Percentiles rank a stretch among this genome's conserved stretches.
phyloP scores from a whole-genome alignment of 1,140 invertebrate genomes.

The Heliconius hewitsoni region DNA sequence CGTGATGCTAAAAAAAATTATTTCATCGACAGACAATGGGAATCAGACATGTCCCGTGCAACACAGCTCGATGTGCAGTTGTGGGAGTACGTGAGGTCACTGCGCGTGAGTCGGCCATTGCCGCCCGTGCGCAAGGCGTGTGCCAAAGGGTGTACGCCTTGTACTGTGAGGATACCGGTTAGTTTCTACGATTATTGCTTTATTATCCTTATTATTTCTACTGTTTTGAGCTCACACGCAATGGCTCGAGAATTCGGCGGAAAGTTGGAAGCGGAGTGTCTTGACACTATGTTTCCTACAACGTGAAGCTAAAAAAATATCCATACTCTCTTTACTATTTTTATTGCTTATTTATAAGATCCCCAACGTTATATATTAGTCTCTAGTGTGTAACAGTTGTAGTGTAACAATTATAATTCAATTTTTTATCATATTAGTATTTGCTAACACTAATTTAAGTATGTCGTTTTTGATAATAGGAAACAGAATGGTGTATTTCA shows the following conservation, averaged over 20 bases:
- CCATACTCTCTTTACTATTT: background rate
- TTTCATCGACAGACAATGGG: constrained; percentile 49
- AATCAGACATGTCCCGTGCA: constrained; percentile 42
- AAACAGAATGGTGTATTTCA: constrained; percentile 59
- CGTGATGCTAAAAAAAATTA: too few relatives aligned
- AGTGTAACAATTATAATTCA: too few relatives aligned
- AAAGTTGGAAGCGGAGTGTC: background rate
- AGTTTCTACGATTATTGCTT: constrained; percentile 7
- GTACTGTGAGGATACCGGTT: constrained; percentile 48
- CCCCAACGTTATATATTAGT: background rate
- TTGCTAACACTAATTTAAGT: background rate
- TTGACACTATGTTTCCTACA: background rate
- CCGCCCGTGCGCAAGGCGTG: constrained; percentile 49
- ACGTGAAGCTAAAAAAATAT: background rate
- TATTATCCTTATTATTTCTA: too few relatives aligned
- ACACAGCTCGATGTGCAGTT: constrained; percentile 47
- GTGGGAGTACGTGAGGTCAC: constrained; percentile 48
- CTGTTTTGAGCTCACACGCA: too few relatives aligned
- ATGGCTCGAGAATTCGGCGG: background rate
- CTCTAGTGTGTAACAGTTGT: too few relatives aligned
- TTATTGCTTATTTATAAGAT: background rate
- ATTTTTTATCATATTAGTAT: too few relatives aligned
- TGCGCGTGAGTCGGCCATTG: constrained; percentile 49
- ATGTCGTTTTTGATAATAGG: constrained; percentile 22
- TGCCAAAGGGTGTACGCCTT: constrained; percentile 47